Conservation (phyloP, 1,140 invertebrate species). For the Drosophila albomicans region DNA sequence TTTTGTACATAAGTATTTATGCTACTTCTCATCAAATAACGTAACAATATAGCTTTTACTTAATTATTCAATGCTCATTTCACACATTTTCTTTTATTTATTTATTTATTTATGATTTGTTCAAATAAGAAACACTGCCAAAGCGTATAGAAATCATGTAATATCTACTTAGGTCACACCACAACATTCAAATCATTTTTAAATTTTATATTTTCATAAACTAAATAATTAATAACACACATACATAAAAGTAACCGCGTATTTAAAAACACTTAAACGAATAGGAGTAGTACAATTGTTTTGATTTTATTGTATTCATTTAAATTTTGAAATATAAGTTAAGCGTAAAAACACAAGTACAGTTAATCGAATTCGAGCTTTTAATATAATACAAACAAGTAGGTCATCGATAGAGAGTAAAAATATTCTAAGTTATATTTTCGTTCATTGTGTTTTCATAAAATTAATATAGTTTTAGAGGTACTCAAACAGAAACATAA, state of each 20-base stretch:
- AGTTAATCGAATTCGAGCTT: slow-evolving; percentile 84
- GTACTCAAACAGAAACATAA: slow-evolving; percentile 20
- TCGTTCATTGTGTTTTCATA: slow-evolving; percentile 61
- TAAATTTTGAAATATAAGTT: slow-evolving; percentile 44
- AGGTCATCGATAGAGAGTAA: slow-evolving; percentile 9
- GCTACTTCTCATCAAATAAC: slow-evolving; percentile 1
- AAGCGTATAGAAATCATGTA: slow-evolving; percentile 80
- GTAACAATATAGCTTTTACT: slow-evolving; percentile 34
- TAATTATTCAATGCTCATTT: slow-evolving; percentile 4
- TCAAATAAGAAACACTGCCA: slow-evolving; percentile 81
- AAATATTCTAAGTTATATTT: slow-evolving; percentile 45
- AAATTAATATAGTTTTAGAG: slow-evolving; percentile 59
- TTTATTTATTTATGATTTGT: slow-evolving; percentile 57
- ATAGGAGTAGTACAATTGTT: slow-evolving; percentile 28
- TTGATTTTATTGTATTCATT: slow-evolving; percentile 45
- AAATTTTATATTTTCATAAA: slow-evolving; percentile 11
- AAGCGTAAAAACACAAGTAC: slow-evolving; percentile 64
- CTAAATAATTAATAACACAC: not conserved
- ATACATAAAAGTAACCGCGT: slow-evolving; percentile 23
- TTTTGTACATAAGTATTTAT: slow-evolving; percentile 75
- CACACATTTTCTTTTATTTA: not conserved
- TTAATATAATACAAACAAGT: slow-evolving; percentile 68
- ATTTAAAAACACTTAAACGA: slow-evolving; percentile 49
- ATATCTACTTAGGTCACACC: slow-evolving; percentile 57
- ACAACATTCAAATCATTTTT: slow-evolving; percentile 31